Conservation (phyloP, 2,888 invertebrate species). For the Cabera pusaria region DNA sequence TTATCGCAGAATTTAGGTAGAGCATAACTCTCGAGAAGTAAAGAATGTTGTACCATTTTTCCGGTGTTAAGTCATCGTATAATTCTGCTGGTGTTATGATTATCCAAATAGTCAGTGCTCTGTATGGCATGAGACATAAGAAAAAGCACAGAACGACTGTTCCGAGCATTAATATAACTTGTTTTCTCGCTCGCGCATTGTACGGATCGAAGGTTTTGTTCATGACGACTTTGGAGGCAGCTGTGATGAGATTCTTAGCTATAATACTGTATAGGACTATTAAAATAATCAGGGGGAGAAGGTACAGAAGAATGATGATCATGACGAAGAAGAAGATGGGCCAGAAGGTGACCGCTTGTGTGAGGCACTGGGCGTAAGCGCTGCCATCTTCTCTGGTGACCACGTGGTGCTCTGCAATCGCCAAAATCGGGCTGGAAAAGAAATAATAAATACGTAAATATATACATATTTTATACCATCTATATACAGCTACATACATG, state of each 20-base stretch:
- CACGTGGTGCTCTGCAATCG: slow-evolving; percentile 88
- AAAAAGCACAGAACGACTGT: slow-evolving; percentile 95
- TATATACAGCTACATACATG: slow-evolving; percentile 10
- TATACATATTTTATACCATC: not conserved
- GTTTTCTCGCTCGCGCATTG: slow-evolving; percentile 88
- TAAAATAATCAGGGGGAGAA: slow-evolving; percentile 90
- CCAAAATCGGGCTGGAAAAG: slow-evolving; percentile 90
- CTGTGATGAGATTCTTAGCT: slow-evolving; percentile 90
- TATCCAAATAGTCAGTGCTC: slow-evolving; percentile 92
- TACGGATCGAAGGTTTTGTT: slow-evolving; percentile 89
- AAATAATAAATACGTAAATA: too few species aligned
- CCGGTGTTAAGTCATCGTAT: slow-evolving; percentile 87
- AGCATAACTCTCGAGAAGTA: slow-evolving; percentile 94
- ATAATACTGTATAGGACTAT: slow-evolving; percentile 92
- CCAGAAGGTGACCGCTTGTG: slow-evolving; percentile 90
- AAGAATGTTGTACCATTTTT: slow-evolving; percentile 91
- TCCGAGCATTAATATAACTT: slow-evolving; percentile 94
- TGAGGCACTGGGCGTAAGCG: slow-evolving; percentile 89
- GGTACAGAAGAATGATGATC: slow-evolving; percentile 91
- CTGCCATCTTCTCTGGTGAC: slow-evolving; percentile 88
- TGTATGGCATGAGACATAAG: slow-evolving; percentile 93
- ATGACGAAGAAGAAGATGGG: slow-evolving; percentile 91
- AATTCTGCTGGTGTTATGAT: slow-evolving; percentile 89
- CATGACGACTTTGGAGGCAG: slow-evolving; percentile 86
- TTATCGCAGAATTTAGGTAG: slow-evolving; percentile 94